These are phyloP conservation scores for Diplazon laetatorius DNA, from an alignment of 2,888 invertebrate genomes.

Conservation along the genomic window DNA sequence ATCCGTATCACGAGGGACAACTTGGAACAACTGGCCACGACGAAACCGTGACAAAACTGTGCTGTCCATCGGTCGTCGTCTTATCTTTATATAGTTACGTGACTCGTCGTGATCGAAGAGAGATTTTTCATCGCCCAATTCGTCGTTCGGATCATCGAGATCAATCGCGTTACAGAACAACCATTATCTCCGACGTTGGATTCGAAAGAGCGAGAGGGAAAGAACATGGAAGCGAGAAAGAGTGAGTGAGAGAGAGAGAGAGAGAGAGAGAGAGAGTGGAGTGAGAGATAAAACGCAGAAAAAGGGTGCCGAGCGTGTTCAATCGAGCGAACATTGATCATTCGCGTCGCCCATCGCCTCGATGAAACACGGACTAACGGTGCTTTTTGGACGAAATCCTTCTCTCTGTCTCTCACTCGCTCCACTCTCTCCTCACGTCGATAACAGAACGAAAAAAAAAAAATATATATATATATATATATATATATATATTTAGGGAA, in stretches of 20 bases:
- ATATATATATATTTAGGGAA: constrained; percentile 45
- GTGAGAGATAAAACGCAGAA: constrained; percentile 17
- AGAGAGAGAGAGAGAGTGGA: constrained; percentile 18
- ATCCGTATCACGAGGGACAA: background rate
- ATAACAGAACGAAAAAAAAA: constrained; percentile 25
- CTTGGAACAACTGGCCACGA: background rate
- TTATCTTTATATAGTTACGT: constrained; percentile 68
- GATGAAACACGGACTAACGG: constrained; percentile 62
- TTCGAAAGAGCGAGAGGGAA: constrained; percentile 12
- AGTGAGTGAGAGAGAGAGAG: constrained; percentile 3
- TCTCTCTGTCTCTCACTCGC: too few relatives aligned
- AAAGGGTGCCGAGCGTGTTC: constrained; percentile 65
- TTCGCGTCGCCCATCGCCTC: constrained; percentile 51
- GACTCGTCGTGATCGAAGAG: constrained; percentile 42
- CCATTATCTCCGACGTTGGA: constrained; percentile 42
- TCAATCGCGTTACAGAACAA: constrained; percentile 53
- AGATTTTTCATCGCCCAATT: constrained; percentile 61
- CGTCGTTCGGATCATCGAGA: constrained; percentile 22
- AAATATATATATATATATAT: too few relatives aligned
- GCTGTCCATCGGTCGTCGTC: constrained; percentile 52
- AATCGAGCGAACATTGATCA: constrained; percentile 65
- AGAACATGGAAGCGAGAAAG: constrained; percentile 24
- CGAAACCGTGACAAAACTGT: constrained; percentile 63
- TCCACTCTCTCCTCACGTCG: constrained; percentile 31
- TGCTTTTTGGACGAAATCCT: constrained; percentile 49